Base-by-base conservation (phyloP, 2,888 invertebrate species). In the Tenthredo amoena region DNA sequence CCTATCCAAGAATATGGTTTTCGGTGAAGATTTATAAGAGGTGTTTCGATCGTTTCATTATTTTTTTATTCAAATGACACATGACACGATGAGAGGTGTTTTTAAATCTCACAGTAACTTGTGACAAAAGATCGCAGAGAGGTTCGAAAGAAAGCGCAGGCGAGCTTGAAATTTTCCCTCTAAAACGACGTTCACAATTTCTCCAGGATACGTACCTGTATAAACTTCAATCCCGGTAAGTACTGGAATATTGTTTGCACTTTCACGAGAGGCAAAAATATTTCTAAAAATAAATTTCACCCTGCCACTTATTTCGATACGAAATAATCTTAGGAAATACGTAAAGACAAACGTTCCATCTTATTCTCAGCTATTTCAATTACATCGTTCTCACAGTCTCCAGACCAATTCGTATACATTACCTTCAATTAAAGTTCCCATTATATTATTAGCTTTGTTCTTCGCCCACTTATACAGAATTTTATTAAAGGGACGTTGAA, bases 401-500 rank as follows among this genome's bases (percentile, higher is more conserved):
- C 62, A 26, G 2, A 55, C 50, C 34, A 40, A 77, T 77, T 77
- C 77, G 55, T 55, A 34, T 77, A 55, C 18, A 21, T 74, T 55
- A 77, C 77, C 40, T 77, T 34, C 55, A 50, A 55, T 50, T 55
- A n/a, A 40, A 50, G 55, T 55, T 50, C 77, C 50, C 15, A 55
- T 77, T 55, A 77, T 74, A 74, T 74, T 26, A 77, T 77, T 55
- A 77, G 77, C 50, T 77, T 77, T 77, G 77, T 77, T 77, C 77
- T 34, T 55, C 21, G 31, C 21, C 77, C 77, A 77, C 31, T 77
- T 55, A 10, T 34, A 18, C 77, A 31, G 18, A 77, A 55, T 77
- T 77, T 77, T 55, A 50, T 77, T 55, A 50, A 77, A 77, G 50
- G 50, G 10, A 40, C 55, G 6, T 77, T 77, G 34, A 31, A 34